Evolutionary conservation across 2,888 invertebrate species (phyloP), one percentile per base, ranked within the genome.

Genomic region (Cordilura impudica): DNA sequence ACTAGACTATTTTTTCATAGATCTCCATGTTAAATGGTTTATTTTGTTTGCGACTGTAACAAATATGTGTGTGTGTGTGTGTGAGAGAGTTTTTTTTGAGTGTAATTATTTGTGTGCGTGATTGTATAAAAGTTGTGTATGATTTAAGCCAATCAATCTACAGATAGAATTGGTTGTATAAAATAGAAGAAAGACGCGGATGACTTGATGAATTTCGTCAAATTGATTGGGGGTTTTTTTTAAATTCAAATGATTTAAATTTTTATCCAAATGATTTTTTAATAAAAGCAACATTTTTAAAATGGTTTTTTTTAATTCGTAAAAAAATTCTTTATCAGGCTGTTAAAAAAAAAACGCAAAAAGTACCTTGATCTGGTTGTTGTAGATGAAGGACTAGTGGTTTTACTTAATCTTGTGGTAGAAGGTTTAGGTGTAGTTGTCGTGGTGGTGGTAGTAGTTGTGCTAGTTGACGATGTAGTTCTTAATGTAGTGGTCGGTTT

Each of bases 401-500:
- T 67, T 74, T 71, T 72, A 47, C 29, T 70, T 67, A 63, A 76
- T 82, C 82, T 89, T 90, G 90, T 82, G 53, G 81, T 81, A 53
- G 77, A 84, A 61, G 82, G 83, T 47, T 78, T 83, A 61, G 86
- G 83, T 89, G 90, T 89, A 86, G 91, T 90, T 87, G 90, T 90
- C 86, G 90, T 91, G 89, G 91, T 90, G 84, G 91, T 90, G 85
- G 74, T 58, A 12, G 49, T 63, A 8, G 76, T 63, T 12, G 56
- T 66, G 10, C 84, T 83, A 88, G 90, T 89, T 86, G 61, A 16
- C 84, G 91, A 90, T 88, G 88, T 89, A 81, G 88, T 91, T 89
- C 91, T 90, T 85, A 58, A 12, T 10, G 69, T 43, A 1, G 72
- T 73, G 14, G 70, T 90, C 80, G 91, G 80, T 60, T 67, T 81